Base-by-base conservation (phyloP, 2,888 invertebrate species). In the Drosophila anomalipes region DNA sequence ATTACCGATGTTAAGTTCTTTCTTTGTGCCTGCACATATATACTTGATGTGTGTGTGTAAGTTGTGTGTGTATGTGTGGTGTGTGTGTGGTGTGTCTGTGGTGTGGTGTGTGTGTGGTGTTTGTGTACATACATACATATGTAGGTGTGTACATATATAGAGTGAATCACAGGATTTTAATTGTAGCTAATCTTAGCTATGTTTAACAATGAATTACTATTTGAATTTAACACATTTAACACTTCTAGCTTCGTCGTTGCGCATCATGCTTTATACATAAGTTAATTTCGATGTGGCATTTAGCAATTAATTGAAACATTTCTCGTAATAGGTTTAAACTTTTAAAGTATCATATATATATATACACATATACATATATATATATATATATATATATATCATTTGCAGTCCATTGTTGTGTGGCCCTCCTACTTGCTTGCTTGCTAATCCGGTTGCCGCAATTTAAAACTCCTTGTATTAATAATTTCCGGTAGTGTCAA, bases 101-200 rank as follows among this genome's bases (percentile, higher is more conserved):
- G 30, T 7, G 30, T 30, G 30, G 22, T n/a, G 41, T 41, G 10
- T 41, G 19, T 19, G 41, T 41, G 47, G 47, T 26, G 16, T 67
- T 53, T 33, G 37, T 37, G 51, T 66, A 63, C 44, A 61, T 61
- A 60, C 68, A 79, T 72, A 77, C 71, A 70, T 79, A 66, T 76
- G 69, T 39, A 65, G 56, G 65, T 62, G 70, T 79, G 47, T 47
- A 47, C 47, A 79, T 76, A 82, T 83, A 81, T 77, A 90, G 76
- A 83, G 81, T 89, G 90, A 90, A 89, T 89, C 89, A 89, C 89
- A 89, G 89, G 88, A 89, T 91, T 88, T 91, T 67, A 82, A 90
- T 80, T 87, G 91, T 79, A 83, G 82, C 90, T 89, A 90, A 86
- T 78, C 87, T 91, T 78, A 84, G 82, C 89, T 89, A 88, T 85